phyloP scores from a whole-genome alignment of 1,140 invertebrate species.

The Habropoda laboriosa region DNA sequence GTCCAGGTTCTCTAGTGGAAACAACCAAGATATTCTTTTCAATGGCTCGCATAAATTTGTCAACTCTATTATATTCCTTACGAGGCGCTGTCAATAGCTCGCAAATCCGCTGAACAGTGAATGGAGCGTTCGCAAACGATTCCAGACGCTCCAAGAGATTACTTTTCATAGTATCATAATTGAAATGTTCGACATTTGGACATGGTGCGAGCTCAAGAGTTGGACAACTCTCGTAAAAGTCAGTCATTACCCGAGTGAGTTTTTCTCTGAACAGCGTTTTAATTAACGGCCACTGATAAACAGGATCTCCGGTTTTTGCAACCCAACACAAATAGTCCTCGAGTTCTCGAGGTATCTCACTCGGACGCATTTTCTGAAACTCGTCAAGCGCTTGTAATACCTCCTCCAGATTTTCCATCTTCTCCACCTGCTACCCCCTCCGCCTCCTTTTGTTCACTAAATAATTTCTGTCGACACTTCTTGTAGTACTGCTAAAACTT shows the following conservation, averaged over 20 bases:
- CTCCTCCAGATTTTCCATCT: constrained; percentile 93
- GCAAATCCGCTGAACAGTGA: constrained; percentile 97
- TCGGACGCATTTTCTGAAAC: constrained; percentile 91
- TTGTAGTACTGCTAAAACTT: constrained; percentile 14
- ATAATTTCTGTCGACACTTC: constrained; percentile 8
- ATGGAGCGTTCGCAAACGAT: constrained; percentile 93
- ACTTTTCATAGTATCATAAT: constrained; percentile 94
- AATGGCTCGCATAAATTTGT: constrained; percentile 97
- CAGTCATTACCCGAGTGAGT: constrained; percentile 91
- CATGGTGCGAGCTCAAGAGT: constrained; percentile 88
- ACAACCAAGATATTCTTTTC: constrained; percentile 98
- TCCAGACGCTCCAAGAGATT: constrained; percentile 92
- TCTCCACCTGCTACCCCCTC: constrained; percentile 45
- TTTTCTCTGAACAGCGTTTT: constrained; percentile 95
- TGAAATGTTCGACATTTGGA: constrained; percentile 95
- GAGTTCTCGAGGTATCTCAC: constrained; percentile 92
- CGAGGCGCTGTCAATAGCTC: constrained; percentile 94
- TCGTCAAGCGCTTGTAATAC: constrained; percentile 91
- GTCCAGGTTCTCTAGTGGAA: constrained; percentile 94
- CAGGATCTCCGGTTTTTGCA: constrained; percentile 95
- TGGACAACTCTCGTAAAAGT: constrained; percentile 91
- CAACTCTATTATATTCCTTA: constrained; percentile 97
- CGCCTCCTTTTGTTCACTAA: constrained; percentile 26
- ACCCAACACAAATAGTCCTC: constrained; percentile 95
- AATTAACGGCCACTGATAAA: constrained; percentile 95